Conservation (phyloP, 2,797 vertebrate species). For the Sarcophilus harrisii region DNA sequence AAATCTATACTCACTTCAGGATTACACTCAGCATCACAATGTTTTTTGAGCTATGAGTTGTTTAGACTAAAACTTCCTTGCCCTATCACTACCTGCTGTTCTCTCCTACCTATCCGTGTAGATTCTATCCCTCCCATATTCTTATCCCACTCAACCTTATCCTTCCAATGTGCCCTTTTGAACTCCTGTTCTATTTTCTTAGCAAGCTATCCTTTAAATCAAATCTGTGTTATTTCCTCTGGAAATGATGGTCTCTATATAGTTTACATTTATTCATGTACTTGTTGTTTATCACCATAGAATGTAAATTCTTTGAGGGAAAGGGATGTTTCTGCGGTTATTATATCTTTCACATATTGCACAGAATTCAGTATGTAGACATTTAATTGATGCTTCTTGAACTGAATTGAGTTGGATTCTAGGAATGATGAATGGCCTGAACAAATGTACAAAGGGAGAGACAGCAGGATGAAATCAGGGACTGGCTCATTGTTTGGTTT, state of each 20-base stretch:
- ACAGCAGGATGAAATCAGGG: background rate
- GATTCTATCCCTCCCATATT: background rate
- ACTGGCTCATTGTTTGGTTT: background rate
- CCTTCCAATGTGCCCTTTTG: background rate
- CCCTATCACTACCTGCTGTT: background rate
- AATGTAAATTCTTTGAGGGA: background rate
- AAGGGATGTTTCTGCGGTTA: background rate
- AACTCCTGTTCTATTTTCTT: background rate
- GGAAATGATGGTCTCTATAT: background rate
- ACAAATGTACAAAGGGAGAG: background rate
- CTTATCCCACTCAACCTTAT: background rate
- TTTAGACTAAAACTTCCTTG: background rate
- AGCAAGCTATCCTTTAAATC: background rate
- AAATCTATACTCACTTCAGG: background rate
- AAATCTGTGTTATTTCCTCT: background rate
- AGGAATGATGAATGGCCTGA: background rate
- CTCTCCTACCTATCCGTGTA: background rate
- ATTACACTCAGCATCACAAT: background rate
- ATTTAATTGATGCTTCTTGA: background rate
- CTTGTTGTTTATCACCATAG: background rate
- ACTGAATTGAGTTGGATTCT: background rate
- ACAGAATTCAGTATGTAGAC: background rate
- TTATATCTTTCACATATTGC: background rate
- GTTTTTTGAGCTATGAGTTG: background rate
- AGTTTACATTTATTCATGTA: background rate